A percentile compares a stretch with the other conserved stretches of the same genome.
Conservation (phyloP, 2,113 vertebrate genomes). For the Conger conger region DNA sequence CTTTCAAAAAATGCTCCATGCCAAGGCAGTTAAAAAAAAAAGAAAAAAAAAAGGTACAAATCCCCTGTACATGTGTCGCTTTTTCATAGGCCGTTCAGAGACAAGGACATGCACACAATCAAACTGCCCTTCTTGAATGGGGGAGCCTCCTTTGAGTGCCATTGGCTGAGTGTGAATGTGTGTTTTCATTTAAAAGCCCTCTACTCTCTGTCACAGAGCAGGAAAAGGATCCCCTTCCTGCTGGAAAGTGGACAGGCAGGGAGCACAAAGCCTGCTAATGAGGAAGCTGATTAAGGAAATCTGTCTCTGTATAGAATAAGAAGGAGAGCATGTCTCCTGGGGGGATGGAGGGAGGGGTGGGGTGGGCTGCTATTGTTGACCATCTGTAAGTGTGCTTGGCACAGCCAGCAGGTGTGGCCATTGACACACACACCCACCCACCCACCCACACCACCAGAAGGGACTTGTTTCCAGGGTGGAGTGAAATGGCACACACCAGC, state of each 20-base stretch:
- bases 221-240: conserved; percentile 41
- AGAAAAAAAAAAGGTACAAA: background rate
- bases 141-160: conserved; percentile 36
- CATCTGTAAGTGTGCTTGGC: conserved; percentile 78
- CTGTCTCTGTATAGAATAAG: conserved; percentile 67
- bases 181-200: conserved; percentile 67
- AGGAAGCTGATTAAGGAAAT: conserved; percentile 78
- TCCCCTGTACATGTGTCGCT: background rate
- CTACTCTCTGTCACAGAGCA: background rate
- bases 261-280: conserved; percentile 65
- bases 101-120: background rate
- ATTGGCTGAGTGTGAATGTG: conserved; percentile 53
- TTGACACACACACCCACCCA: conserved; percentile 30
- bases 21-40: background rate
- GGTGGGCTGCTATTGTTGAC: conserved; percentile 76
- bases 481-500: conserved; percentile 72
- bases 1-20: background rate
- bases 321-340: conserved; percentile 60
- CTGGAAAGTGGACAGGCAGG: conserved; percentile 37
- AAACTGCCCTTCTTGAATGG: background rate
- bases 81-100: background rate
- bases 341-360: conserved; percentile 45
- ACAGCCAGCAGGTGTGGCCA: conserved; percentile 59
- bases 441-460: conserved; percentile 69
- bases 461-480: conserved; percentile 64